phyloP scores from a whole-genome alignment of 2,888 invertebrate species.

The Heliconius cydno region DNA sequence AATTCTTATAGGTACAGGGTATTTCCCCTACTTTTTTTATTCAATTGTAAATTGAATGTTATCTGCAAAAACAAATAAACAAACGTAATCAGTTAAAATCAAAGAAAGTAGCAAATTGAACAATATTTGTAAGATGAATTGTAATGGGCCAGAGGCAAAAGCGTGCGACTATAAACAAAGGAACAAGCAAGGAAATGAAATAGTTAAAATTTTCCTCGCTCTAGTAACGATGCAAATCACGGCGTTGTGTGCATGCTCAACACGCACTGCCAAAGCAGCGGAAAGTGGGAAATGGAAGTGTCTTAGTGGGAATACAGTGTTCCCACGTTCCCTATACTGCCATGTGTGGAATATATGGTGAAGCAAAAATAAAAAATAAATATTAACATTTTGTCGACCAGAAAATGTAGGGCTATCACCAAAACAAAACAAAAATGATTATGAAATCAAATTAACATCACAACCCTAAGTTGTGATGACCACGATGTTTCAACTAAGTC shows the following conservation, averaged over 20 bases:
- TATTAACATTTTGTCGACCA: not conserved
- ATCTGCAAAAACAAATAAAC: not conserved
- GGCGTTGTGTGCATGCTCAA: no score
- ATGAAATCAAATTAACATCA: not conserved
- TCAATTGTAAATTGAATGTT: not conserved
- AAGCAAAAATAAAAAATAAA: not conserved
- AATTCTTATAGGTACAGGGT: not conserved
- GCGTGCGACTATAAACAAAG: no score
- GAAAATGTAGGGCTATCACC: not conserved
- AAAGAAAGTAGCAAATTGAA: not conserved
- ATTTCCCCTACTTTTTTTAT: not conserved
- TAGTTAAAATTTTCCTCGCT: no score
- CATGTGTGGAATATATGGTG: no score
- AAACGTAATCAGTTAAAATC: not conserved
- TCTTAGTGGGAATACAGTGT: no score
- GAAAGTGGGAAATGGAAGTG: no score
- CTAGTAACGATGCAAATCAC: no score
- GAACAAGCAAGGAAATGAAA: no score
- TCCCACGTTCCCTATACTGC: no score
- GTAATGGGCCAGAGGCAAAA: not conserved
- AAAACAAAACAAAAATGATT: not conserved
- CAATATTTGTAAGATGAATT: not conserved
- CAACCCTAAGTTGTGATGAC: slow-evolving; percentile 12
- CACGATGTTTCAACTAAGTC: not conserved
- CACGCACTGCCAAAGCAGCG: no score